Conservation (phyloP, 2,797 vertebrate species). For the Heliangelus exortis region DNA sequence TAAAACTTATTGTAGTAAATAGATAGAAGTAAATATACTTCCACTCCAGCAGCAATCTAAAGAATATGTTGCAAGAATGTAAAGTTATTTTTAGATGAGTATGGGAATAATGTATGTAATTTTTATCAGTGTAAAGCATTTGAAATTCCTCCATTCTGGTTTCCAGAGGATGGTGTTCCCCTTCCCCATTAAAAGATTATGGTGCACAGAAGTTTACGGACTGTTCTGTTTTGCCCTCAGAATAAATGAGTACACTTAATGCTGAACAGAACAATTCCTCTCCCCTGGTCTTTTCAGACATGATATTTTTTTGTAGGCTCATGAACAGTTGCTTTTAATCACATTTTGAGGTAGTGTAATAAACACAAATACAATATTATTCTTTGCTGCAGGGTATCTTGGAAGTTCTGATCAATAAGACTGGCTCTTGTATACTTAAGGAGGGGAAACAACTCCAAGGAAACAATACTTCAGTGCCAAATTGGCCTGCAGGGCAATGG, state of each 20-base stretch:
- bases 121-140: not conserved
- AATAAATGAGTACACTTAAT: not conserved
- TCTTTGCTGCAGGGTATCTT: constrained; percentile 30
- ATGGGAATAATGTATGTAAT: not conserved
- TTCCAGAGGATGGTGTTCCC: not conserved
- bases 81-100: not conserved
- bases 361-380: constrained; percentile 36
- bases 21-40: not conserved
- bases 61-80: not conserved
- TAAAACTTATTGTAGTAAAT: not conserved
- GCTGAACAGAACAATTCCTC: not conserved
- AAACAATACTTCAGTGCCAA: constrained; percentile 41
- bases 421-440: constrained; percentile 20
- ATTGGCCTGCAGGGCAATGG: constrained; percentile 28
- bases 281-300: not conserved
- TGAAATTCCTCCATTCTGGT: not conserved
- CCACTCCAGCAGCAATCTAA: not conserved
- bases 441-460: constrained; percentile 30
- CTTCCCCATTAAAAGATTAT: not conserved
- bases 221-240: not conserved
- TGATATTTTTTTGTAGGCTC: not conserved
- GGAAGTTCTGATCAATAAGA: constrained; percentile 56
- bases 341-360: constrained; percentile 34
- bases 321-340: constrained; percentile 17
- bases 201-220: not conserved